Evolutionary conservation across 2,113 vertebrate species (phyloP), one percentile per base, ranked within the genome.

Genomic region (Equus przewalskii): DNA sequence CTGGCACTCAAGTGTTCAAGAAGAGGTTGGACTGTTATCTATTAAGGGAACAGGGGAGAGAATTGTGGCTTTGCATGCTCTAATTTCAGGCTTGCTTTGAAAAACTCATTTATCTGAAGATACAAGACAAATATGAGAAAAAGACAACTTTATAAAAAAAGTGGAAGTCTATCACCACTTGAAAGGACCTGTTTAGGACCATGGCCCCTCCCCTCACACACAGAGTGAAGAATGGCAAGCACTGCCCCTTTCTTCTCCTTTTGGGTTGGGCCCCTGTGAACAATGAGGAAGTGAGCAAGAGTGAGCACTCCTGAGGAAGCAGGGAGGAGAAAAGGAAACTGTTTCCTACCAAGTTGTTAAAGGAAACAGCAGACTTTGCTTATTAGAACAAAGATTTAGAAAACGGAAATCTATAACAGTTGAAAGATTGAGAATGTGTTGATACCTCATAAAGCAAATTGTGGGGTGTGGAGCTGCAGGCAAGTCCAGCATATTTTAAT

Each of bases 381-480:
- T 73, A 69, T 56, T 69, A 76, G 78, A 87, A 28, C 19, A 64
- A 91, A 89, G 22, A 21, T 62, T 91, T 86, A 41, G 85, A 91
- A 89, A 79, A 67, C 0, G 3, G 87, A 70, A 85, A 67, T 54
- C 90, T 54, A 46, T 2, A 75, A 21, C 30, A 67, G 41, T 60
- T 54, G 60, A 67, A 94, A 92, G 36, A 78, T 12, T 76, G 36
- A 80, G 70, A 96, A 58, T 67, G 44, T 91, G 60, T 81, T 64
- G 86, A 49, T 88, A 13, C 13, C 6, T 65, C 44, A 36, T 18
- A 41, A 79, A 88, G 24, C 49, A 79, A 92, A 69, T 72, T 89
- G 73, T 67, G 54, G 65, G 28, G 49, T 96, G 30, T 30, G 16
- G 7, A 3, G 19, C 58, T 67, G 15, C 11, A 69, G 26, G 33